A percentile compares a stretch with the other conserved stretches of the same genome.
Conservation (phyloP, 2,113 vertebrate genomes). For the Mirounga angustirostris region DNA sequence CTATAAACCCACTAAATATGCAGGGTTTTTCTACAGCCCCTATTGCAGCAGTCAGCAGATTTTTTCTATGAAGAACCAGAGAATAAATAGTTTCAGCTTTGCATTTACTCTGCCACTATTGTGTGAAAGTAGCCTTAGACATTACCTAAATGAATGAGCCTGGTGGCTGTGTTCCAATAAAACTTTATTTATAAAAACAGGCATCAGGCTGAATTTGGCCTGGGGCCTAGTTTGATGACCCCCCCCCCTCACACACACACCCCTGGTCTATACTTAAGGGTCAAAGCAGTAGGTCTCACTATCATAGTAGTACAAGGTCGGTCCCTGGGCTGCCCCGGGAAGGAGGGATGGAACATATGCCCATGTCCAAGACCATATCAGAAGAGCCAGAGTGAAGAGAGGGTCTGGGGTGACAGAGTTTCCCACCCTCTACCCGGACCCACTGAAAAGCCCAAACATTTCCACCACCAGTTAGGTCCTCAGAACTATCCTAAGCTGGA, state of each 20-base stretch:
- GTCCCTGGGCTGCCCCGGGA: neutral
- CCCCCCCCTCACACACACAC: no score
- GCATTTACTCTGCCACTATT: neutral
- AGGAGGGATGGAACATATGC: neutral
- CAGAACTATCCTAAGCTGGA: neutral
- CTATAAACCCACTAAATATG: neutral
- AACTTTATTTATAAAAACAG: neutral
- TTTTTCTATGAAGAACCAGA: neutral
- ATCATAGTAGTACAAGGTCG: neutral
- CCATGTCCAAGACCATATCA: neutral
- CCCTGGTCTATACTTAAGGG: neutral
- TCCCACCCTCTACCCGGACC: neutral
- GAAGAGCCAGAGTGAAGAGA: neutral
- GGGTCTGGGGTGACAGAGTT: neutral
- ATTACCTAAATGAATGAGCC: neutral
- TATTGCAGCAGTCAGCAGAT: neutral
- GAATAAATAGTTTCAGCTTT: neutral
- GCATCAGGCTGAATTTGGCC: neutral
- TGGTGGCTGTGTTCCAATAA: conserved; percentile 1
- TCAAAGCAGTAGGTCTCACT: neutral
- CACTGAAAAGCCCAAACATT: neutral
- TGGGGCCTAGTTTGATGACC: neutral
- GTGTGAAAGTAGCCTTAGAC: neutral
- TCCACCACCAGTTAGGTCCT: neutral
- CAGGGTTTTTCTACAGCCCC: neutral